These are phyloP conservation scores for Hippocampus mohnikei DNA, from an alignment of 2,113 vertebrate species.

Conservation along the genomic window DNA sequence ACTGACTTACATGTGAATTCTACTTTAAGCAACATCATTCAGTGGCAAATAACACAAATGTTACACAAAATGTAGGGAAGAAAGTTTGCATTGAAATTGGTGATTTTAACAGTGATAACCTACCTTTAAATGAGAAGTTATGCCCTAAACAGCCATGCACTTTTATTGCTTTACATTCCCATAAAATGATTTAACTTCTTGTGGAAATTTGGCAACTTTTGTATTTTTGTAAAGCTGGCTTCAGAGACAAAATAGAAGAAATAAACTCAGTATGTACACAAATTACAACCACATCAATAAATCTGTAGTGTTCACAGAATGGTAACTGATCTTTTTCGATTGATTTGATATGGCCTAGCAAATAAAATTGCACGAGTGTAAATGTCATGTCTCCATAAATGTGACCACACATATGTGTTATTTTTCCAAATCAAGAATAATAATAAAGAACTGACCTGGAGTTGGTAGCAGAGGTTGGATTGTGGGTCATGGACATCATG, in stretches of 20 bases:
- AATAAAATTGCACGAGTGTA: no score
- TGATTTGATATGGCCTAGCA: no score
- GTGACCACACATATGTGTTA: background rate
- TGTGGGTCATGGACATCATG: slow-evolving; percentile 81
- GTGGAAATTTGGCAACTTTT: background rate
- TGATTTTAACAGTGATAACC: background rate
- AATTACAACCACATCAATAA: background rate
- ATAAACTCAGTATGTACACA: background rate
- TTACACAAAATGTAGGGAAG: no score
- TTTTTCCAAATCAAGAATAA: background rate
- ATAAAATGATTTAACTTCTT: background rate
- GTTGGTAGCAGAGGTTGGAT: slow-evolving; percentile 66
- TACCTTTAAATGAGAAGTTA: background rate
- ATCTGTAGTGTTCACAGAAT: background rate
- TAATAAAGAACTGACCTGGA: slow-evolving; percentile 73
- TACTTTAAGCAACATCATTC: no score
- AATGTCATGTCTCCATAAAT: background rate
- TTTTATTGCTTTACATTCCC: background rate
- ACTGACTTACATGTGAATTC: no score
- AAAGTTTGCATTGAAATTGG: no score
- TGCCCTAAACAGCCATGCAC: background rate
- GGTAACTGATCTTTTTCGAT: background rate
- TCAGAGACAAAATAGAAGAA: background rate
- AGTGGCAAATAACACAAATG: no score
- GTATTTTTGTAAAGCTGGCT: background rate